Base-by-base conservation (phyloP, 2,113 vertebrate genomes). In the Neodontobutis hainanensis region DNA sequence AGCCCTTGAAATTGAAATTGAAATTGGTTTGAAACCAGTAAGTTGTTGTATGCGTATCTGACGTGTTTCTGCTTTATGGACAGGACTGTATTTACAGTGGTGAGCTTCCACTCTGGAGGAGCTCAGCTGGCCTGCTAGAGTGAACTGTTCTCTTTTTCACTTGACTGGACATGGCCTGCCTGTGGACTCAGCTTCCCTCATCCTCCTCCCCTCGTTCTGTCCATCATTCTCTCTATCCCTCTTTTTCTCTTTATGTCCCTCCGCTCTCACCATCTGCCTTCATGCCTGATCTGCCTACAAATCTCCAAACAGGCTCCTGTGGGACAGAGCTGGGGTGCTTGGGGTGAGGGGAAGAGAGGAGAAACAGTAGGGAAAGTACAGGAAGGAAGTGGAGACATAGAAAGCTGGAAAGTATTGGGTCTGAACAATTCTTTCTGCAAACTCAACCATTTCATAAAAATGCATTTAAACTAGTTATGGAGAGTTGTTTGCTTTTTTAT, bases 211-310 rank as follows among this genome's bases (percentile, higher is more conserved):
- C 55, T 49, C 40, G 71, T 63, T 60, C 52, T 73, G 51, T 60
- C 65, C 8, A 11, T 76, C 68, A 11, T 50, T 75, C 7, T 75
- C 7, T 65, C 11, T 75, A 35, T 72, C 11, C 65, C 57, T 65
- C 48, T 34, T 50, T 81, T 55, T 64, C 48, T 70, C 63, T 75
- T 61, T 85, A 47, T 58, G 50, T 55, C 59, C 74, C 72, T 74
- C 68, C 66, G 38, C 73, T 75, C 68, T 83, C 68, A 65, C 85
- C 87, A 86, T 88, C 86, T 88, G 86, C 83, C 77, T 87, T 84
- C 61, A 80, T 86, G 85, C 77, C 62, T 80, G 79, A 82, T 87
- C 82, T 85, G 79, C 42, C 79, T 44, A 60, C 75, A 77, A 71
- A 80, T 80, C 83, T 78, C 63, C 63, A 64, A 67, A 84, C 73